A percentile compares a stretch with the other conserved stretches of the same genome.
Evolutionary conservation across 2,888 invertebrate genomes (phyloP).

Genomic region (Acleris holmiana): DNA sequence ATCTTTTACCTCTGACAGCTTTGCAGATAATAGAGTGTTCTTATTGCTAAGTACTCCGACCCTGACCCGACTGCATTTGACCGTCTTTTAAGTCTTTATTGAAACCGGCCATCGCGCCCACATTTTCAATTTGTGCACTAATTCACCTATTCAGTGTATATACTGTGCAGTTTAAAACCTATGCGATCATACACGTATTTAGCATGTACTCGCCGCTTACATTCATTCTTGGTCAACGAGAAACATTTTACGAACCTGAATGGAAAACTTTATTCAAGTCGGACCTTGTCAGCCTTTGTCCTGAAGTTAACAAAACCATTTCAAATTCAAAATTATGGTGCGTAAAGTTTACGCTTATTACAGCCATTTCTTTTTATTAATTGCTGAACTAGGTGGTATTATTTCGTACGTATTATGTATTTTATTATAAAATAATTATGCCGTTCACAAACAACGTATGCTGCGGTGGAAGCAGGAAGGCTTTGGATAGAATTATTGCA

Average conservation of each 20-base stretch:
- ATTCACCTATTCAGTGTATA: constrained; percentile 8
- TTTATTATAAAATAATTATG: too few species aligned
- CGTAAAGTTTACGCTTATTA: too few species aligned
- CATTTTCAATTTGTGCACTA: constrained; percentile 31
- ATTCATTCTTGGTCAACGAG: too few species aligned
- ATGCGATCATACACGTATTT: constrained; percentile 1
- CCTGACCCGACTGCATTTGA: constrained; percentile 40
- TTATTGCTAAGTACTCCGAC: constrained; percentile 33
- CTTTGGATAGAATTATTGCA: constrained; percentile 15
- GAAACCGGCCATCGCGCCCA: constrained; percentile 41
- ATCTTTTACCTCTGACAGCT: constrained; percentile 31
- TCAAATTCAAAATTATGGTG: too few species aligned
- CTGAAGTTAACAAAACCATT: too few species aligned
- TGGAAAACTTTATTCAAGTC: too few species aligned
- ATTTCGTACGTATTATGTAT: too few species aligned
- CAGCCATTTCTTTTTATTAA: too few species aligned
- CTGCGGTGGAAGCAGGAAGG: constrained; percentile 6
- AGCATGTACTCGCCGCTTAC: neutral
- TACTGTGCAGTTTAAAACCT: constrained; percentile 8
- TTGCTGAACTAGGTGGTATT: too few species aligned
- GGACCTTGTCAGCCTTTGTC: too few species aligned
- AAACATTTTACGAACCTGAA: too few species aligned
- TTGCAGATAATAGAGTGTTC: constrained; percentile 25
- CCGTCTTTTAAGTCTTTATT: constrained; percentile 26
- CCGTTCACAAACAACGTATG: neutral